Percentiles rank a stretch among this genome's conserved stretches.
phyloP scores from a whole-genome alignment of 1,140 invertebrate genomes.

The Bombus balteatus region DNA sequence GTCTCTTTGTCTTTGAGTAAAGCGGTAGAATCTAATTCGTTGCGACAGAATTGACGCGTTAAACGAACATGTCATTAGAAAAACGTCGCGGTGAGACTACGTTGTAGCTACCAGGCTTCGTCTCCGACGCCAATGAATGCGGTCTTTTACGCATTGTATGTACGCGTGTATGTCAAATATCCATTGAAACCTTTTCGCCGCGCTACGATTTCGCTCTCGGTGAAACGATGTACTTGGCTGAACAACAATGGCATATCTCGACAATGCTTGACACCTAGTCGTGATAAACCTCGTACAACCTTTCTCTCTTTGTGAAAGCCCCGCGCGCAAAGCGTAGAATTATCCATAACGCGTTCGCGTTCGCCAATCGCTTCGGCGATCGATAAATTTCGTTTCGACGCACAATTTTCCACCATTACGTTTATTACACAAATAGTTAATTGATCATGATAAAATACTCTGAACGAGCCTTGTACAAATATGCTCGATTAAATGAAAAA shows the following conservation, averaged over 20 bases:
- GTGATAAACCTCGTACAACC: neutral
- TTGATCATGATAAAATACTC: neutral
- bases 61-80: neutral
- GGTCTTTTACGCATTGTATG: neutral
- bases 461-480: no score
- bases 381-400: neutral
- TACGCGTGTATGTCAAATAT: neutral
- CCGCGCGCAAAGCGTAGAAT: neutral
- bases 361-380: neutral
- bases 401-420: neutral
- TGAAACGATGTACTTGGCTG: neutral
- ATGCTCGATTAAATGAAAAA: no score
- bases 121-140: neutral
- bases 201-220: neutral
- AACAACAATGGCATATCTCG: neutral
- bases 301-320: neutral
- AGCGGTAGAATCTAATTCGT: neutral
- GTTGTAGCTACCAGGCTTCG: neutral
- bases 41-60: neutral
- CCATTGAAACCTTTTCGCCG: conserved; percentile 21
- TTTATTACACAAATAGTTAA: neutral
- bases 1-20: neutral
- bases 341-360: neutral
- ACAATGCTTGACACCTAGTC: conserved; percentile 4
- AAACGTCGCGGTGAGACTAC: no score